Conservation (phyloP, 2,888 invertebrate species). For the Noctua janthina region DNA sequence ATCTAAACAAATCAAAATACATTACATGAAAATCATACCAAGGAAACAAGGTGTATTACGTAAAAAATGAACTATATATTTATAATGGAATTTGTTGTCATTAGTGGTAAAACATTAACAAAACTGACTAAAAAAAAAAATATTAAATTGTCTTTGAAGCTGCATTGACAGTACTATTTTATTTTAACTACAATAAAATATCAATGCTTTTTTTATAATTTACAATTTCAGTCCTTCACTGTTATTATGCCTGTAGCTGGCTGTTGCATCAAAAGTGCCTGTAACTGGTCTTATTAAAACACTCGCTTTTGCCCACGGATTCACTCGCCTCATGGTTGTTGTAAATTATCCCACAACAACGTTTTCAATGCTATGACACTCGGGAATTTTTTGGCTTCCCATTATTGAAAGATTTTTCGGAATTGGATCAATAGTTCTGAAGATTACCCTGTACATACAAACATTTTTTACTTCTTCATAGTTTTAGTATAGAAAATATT, state of each 20-base stretch:
- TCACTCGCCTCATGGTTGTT: background rate
- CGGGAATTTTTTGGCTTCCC: background rate
- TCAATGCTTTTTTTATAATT: background rate
- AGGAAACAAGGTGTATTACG: too few relatives aligned
- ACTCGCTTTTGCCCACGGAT: background rate
- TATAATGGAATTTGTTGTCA: background rate
- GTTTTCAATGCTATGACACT: background rate
- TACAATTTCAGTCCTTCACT: too few relatives aligned
- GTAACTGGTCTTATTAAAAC: too few relatives aligned
- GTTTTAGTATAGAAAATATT: background rate
- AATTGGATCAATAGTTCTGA: background rate
- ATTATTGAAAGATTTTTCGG: background rate
- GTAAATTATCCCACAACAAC: background rate
- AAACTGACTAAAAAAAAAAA: background rate
- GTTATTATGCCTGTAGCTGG: too few relatives aligned
- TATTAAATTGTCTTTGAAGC: background rate
- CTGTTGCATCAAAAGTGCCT: too few relatives aligned
- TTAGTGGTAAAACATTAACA: background rate
- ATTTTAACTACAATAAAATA: background rate
- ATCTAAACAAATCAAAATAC: too few relatives aligned
- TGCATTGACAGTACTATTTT: too few relatives aligned
- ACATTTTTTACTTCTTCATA: background rate
- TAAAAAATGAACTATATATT: too few relatives aligned
- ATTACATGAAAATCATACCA: too few relatives aligned
- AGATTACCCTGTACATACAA: background rate